These are phyloP conservation scores for Allenopithecus nigroviridis DNA, from an alignment of 2,797 vertebrate species.

Conservation along the genomic window DNA sequence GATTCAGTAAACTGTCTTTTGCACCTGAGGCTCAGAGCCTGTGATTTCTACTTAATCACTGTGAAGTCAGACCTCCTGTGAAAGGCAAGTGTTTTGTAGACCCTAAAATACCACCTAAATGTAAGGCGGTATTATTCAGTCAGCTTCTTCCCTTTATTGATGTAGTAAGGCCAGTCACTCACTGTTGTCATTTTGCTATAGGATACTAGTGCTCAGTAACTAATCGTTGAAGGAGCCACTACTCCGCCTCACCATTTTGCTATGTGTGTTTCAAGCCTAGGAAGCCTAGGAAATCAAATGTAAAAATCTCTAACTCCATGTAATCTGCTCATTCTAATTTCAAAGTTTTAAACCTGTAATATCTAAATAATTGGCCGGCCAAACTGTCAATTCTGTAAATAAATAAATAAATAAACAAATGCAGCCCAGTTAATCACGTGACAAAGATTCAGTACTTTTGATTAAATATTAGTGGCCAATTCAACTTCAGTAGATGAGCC, in stretches of 20 bases:
- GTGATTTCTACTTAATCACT: neutral
- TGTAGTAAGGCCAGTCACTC: neutral
- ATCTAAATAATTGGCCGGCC: neutral
- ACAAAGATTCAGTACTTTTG: neutral
- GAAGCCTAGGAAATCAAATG: neutral
- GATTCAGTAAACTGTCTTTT: neutral
- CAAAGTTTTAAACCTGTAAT: neutral
- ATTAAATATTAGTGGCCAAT: neutral
- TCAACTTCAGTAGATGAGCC: neutral
- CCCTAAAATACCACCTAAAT: neutral
- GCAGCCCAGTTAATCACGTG: neutral
- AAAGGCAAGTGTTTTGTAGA: neutral
- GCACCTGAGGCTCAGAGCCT: neutral
- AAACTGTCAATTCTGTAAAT: neutral
- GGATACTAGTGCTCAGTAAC: neutral
- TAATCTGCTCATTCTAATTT: neutral
- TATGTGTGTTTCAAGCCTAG: neutral
- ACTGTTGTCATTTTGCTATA: neutral
- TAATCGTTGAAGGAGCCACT: neutral
- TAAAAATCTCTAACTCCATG: neutral
- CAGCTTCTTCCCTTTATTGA: neutral
- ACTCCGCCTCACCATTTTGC: neutral
- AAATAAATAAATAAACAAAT: neutral
- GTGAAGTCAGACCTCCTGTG: neutral
- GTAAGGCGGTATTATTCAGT: neutral